Conservation (phyloP, 2,113 vertebrate genomes). For the Phylloscopus whistleri region DNA sequence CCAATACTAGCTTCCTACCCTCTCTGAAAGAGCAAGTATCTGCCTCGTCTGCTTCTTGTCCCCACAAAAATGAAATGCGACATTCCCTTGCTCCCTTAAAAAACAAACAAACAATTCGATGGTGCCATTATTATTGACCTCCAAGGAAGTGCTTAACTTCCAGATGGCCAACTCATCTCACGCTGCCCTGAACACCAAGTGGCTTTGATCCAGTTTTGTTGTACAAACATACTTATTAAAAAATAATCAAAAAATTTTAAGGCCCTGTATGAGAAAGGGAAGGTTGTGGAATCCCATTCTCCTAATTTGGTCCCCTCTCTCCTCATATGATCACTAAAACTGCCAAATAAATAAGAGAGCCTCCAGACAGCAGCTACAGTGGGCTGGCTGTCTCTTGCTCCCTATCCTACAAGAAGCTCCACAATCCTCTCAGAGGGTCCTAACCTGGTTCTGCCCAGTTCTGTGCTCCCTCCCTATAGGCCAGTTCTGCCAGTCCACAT, state of each 20-base stretch:
- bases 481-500: neutral
- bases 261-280: neutral
- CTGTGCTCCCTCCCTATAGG: neutral
- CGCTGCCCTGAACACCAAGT: neutral
- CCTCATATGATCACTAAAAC: neutral
- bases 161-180: neutral
- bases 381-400: neutral
- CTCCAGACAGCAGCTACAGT: neutral
- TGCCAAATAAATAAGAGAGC: neutral
- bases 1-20: neutral
- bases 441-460: neutral
- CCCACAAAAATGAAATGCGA: neutral
- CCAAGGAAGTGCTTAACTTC: neutral
- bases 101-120: neutral
- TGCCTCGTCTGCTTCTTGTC: neutral
- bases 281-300: neutral
- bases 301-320: neutral
- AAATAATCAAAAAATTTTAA: neutral
- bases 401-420: neutral
- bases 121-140: neutral
- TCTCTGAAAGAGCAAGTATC: neutral
- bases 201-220: neutral
- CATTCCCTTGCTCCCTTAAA: neutral
- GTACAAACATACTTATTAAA: neutral
- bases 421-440: accelerated